A percentile compares a stretch with the other conserved stretches of the same genome.
phyloP scores from a whole-genome alignment of 2,113 vertebrate genomes.

The Gavia stellata region DNA sequence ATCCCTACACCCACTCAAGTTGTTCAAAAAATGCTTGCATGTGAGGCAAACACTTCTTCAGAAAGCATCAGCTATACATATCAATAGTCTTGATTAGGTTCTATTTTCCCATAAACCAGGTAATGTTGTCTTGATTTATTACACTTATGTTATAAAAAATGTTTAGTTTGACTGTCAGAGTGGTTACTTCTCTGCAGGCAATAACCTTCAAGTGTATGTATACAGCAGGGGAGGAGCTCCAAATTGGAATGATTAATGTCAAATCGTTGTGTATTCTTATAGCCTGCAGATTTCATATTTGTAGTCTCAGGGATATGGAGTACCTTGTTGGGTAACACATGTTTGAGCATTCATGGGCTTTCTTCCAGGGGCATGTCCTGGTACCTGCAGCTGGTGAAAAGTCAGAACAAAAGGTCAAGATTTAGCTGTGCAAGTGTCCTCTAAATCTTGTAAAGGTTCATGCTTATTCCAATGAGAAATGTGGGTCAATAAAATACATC shows the following conservation, averaged over 20 bases:
- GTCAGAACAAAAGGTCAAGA: not conserved
- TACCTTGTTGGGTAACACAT: not conserved
- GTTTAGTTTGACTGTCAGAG: not conserved
- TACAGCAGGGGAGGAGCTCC: not conserved
- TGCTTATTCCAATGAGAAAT: not conserved
- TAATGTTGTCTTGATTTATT: not conserved
- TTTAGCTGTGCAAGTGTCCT: not conserved
- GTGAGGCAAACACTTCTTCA: not conserved
- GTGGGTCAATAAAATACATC: not conserved
- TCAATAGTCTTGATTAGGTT: not conserved
- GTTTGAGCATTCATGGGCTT: not conserved
- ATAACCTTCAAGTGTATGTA: not conserved
- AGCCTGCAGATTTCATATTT: not conserved
- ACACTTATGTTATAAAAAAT: not conserved
- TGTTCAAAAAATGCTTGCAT: not conserved
- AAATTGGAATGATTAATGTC: not conserved
- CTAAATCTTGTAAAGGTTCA: not conserved
- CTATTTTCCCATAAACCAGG: not conserved
- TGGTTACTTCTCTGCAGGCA: not conserved
- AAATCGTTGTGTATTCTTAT: not conserved
- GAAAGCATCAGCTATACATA: not conserved
- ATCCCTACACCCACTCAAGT: not conserved
- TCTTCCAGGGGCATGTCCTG: not conserved
- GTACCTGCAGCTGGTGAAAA: not conserved
- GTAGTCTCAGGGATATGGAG: not conserved